phyloP scores from a whole-genome alignment of 2,888 invertebrate genomes.

The Coremacera marginata region DNA sequence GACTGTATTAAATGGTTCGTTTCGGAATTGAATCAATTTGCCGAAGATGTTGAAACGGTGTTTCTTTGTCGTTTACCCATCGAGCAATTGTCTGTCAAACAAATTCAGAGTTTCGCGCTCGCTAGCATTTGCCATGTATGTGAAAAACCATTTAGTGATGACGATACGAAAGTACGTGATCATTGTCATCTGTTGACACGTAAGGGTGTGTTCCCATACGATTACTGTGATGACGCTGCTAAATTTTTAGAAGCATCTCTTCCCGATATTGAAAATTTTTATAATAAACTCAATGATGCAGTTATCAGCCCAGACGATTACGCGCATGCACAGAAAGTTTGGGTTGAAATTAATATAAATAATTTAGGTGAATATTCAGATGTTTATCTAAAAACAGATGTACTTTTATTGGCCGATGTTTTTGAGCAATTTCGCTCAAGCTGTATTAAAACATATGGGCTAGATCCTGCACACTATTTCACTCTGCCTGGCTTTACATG shows the following conservation, averaged over 20 bases:
- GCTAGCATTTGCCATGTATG: neutral
- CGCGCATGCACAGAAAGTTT: too few species aligned
- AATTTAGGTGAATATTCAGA: too few species aligned
- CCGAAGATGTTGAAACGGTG: too few species aligned
- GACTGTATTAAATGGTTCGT: too few species aligned
- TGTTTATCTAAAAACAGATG: too few species aligned
- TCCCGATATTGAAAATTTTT: neutral
- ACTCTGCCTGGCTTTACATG: too few species aligned
- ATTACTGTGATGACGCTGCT: neutral
- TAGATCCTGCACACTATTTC: neutral
- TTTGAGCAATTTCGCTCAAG: too few species aligned
- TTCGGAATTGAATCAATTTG: too few species aligned
- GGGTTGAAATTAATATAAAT: too few species aligned
- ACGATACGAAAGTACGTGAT: neutral
- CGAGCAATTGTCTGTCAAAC: neutral
- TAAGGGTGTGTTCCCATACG: conserved; percentile 1
- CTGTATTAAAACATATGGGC: too few species aligned
- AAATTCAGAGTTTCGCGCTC: neutral
- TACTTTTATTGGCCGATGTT: too few species aligned
- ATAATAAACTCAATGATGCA: neutral
- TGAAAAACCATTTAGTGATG: neutral
- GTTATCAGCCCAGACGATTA: neutral
- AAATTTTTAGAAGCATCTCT: neutral
- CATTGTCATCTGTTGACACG: neutral
- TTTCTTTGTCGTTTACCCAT: neutral